phyloP scores from a whole-genome alignment of 2,797 vertebrate genomes.

The Myotis daubentonii region DNA sequence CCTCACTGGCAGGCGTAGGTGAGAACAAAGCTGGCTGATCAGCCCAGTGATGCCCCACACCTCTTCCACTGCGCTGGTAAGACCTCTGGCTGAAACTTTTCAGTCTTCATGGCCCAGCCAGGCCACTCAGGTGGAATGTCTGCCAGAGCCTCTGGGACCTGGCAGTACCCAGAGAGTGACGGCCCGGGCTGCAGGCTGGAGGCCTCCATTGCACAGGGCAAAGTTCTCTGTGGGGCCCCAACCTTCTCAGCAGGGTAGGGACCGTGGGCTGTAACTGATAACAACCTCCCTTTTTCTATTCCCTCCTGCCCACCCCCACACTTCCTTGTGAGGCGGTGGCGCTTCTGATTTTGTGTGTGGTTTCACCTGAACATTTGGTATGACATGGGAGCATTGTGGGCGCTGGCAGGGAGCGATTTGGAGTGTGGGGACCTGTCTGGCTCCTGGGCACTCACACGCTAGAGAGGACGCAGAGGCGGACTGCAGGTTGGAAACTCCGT shows the following conservation, averaged over 20 bases:
- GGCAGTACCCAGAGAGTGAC: not conserved
- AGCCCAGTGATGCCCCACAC: not conserved
- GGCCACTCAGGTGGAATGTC: not conserved
- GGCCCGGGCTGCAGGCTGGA: not conserved
- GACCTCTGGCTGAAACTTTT: not conserved
- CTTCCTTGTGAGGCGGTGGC: not conserved
- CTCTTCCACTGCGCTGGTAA: not conserved
- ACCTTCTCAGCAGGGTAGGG: not conserved
- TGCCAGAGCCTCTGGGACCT: not conserved
- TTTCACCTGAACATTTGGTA: not conserved
- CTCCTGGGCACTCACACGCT: not conserved
- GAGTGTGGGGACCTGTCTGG: not conserved
- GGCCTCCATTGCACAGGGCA: not conserved
- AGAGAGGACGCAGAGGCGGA: not conserved
- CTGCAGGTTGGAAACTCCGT: not conserved
- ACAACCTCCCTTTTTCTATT: not conserved
- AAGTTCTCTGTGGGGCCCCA: not conserved
- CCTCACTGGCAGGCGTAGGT: not conserved
- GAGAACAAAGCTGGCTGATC: not conserved
- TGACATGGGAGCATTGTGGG: not conserved
- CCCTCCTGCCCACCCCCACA: not conserved
- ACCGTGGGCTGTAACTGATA: not conserved
- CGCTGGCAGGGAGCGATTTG: not conserved
- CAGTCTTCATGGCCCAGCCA: not conserved
- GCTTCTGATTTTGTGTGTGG: slow-evolving; percentile 1